Conservation (phyloP, 2,888 invertebrate species). For the Lissocephala sabroskyi region DNA sequence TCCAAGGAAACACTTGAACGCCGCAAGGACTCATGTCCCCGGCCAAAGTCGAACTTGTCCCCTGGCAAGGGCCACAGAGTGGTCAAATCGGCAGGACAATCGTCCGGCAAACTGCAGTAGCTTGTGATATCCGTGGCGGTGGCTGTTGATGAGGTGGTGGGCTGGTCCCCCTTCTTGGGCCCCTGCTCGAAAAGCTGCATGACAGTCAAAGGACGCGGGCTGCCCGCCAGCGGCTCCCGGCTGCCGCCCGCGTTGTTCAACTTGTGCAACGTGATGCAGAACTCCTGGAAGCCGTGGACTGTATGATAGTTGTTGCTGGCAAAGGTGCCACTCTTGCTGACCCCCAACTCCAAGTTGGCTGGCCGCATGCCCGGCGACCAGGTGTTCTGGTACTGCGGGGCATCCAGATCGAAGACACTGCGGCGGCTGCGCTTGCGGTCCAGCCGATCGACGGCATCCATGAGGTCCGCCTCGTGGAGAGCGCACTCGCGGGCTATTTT, state of each 20-base stretch:
- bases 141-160: neutral
- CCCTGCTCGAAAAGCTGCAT: slow-evolving; percentile 4
- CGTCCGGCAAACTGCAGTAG: slow-evolving; percentile 28
- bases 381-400: slow-evolving; percentile 40
- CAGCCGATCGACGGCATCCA: slow-evolving; percentile 44
- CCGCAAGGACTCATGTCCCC: neutral
- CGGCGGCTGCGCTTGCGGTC: slow-evolving; percentile 41
- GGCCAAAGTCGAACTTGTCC: no score
- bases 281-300: slow-evolving; percentile 47
- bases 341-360: neutral
- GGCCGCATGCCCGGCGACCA: slow-evolving; percentile 49
- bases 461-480: slow-evolving; percentile 69
- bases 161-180: neutral
- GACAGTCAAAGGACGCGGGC: neutral
- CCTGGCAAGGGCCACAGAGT: no score
- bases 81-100: no score
- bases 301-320: slow-evolving; percentile 31
- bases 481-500: slow-evolving; percentile 75
- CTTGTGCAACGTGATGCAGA: slow-evolving; percentile 40
- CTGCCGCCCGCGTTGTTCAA: slow-evolving; percentile 4
- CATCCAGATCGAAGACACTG: slow-evolving; percentile 23
- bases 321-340: neutral
- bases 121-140: slow-evolving; percentile 5
- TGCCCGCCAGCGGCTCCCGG: neutral
- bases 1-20: no score